Conservation (phyloP, 1,140 invertebrate species). For the Drosophila kanapiae region DNA sequence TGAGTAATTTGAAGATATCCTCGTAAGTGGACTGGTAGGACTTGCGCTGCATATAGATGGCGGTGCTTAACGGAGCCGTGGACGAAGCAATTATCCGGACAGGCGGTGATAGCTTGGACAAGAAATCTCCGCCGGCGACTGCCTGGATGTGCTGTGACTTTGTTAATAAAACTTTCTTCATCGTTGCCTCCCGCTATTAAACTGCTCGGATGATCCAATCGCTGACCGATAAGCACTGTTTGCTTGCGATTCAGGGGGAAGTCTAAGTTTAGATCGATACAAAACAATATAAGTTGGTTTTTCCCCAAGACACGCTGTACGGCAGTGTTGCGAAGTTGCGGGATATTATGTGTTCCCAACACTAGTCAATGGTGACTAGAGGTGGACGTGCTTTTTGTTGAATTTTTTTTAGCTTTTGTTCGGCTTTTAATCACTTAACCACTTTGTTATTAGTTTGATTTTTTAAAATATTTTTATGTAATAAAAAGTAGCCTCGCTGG, state of each 20-base stretch:
- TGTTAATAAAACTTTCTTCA: conserved; percentile 75
- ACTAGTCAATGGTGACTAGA: conserved; percentile 5
- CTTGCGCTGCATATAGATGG: conserved; percentile 68
- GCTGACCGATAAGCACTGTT: background rate
- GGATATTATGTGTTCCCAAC: background rate
- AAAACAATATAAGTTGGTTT: conserved; percentile 56
- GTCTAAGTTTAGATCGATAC: conserved; percentile 31
- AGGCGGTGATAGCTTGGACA: conserved; percentile 18
- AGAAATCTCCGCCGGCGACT: conserved; percentile 12
- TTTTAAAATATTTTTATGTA: too few relatives aligned
- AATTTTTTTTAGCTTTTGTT: background rate
- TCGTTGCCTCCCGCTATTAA: conserved; percentile 6
- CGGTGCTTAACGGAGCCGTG: conserved; percentile 30
- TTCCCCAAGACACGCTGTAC: conserved; percentile 62
- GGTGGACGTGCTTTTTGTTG: background rate
- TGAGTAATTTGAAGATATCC: conserved; percentile 72
- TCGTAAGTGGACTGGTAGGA: conserved; percentile 57
- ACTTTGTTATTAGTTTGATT: too few relatives aligned
- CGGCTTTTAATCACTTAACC: background rate
- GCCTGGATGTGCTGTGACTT: conserved; percentile 54
- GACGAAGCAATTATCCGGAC: conserved; percentile 24
- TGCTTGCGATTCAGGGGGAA: conserved; percentile 32
- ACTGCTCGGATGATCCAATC: background rate
- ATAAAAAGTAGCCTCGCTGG: too few relatives aligned
- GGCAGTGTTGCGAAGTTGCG: conserved; percentile 19